Conservation (phyloP, 2,113 vertebrate genomes). For the Sander vitreus region DNA sequence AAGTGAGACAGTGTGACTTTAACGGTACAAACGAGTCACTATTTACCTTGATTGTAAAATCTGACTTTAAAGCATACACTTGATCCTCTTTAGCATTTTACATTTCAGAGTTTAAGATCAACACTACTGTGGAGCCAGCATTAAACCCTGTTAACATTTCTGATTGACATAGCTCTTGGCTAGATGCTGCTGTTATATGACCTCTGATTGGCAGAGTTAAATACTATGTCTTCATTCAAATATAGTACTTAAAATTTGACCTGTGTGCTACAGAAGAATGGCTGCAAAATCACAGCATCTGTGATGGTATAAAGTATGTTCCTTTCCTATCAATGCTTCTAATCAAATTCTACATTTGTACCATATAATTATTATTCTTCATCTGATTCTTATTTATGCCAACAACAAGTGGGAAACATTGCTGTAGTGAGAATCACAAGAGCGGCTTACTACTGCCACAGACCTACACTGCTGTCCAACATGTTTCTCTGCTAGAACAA, state of each 20-base stretch:
- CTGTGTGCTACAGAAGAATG: not conserved
- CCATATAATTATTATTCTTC: not conserved
- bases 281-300: slow-evolving; percentile 2
- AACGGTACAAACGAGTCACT: slow-evolving; percentile 13
- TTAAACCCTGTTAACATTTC: slow-evolving; percentile 29
- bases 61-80: not conserved
- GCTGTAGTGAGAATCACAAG: slow-evolving; percentile 13
- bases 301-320: not conserved
- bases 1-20: not conserved
- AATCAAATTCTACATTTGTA: slow-evolving; percentile 6
- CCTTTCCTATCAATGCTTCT: not conserved
- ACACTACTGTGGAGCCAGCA: slow-evolving; percentile 36
- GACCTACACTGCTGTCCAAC: not conserved
- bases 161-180: slow-evolving; percentile 64
- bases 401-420: not conserved
- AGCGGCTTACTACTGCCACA: not conserved
- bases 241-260: slow-evolving; percentile 20
- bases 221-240: slow-evolving; percentile 28
- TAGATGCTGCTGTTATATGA: slow-evolving; percentile 39
- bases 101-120: slow-evolving; percentile 18
- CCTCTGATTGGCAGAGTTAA: slow-evolving; percentile 57
- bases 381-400: slow-evolving; percentile 6
- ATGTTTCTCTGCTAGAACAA: not conserved
- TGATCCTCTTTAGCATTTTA: slow-evolving; percentile 21
- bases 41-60: not conserved